Conservation (phyloP, 2,888 invertebrate genomes). For the Tenthredo scrophulariae region DNA sequence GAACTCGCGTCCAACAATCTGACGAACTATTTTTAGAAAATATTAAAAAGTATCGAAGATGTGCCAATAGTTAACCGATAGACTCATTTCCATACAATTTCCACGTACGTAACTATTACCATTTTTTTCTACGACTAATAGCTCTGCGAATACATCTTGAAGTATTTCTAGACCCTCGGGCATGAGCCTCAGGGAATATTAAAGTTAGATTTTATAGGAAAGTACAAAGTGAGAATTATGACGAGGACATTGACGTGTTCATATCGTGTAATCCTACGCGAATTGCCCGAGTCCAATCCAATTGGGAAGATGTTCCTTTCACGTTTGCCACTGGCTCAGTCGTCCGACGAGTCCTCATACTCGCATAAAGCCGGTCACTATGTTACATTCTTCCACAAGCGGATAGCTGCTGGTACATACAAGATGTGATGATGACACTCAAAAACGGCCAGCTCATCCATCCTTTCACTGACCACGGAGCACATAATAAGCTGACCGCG, state of each 20-base stretch:
- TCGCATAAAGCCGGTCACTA: constrained; percentile 35
- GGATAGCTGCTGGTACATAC: neutral
- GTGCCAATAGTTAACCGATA: neutral
- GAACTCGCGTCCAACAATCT: neutral
- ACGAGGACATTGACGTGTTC: neutral
- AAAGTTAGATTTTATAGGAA: neutral
- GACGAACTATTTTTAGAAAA: neutral
- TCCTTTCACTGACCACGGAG: constrained; percentile 39
- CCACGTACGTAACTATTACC: neutral
- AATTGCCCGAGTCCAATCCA: neutral
- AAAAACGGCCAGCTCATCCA: constrained; percentile 6
- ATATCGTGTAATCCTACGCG: neutral
- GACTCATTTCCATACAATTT: neutral
- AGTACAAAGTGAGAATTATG: neutral
- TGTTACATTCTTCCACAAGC: constrained; percentile 40
- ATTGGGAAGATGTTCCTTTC: constrained; percentile 26
- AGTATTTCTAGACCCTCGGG: neutral
- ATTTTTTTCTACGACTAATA: neutral
- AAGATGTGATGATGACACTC: constrained; percentile 40
- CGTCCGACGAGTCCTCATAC: neutral
- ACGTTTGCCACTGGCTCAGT: constrained; percentile 13
- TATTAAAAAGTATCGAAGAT: neutral
- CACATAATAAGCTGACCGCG: neutral
- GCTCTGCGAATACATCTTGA: neutral
- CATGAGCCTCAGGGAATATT: neutral